Percentiles rank a stretch among this genome's conserved stretches.
Evolutionary conservation across 2,113 vertebrate genomes (phyloP).

Genomic region (Corvus hawaiiensis): DNA sequence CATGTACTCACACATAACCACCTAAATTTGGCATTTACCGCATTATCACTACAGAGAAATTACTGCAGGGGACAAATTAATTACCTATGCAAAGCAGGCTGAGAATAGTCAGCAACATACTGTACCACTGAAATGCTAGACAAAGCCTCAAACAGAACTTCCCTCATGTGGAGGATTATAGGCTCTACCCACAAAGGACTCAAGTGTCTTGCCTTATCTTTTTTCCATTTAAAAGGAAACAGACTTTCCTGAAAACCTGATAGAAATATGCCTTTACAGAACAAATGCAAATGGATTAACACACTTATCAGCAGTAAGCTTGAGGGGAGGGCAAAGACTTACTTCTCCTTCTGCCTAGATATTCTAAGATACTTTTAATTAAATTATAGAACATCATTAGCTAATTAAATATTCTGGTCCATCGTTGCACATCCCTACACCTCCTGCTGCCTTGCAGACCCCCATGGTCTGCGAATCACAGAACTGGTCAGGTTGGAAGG

Average conservation of each 20-base stretch:
- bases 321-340: conserved; percentile 2
- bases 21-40: neutral
- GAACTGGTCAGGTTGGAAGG: neutral
- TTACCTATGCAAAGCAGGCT: conserved; percentile 54
- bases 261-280: conserved; percentile 17
- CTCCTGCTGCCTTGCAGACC: neutral
- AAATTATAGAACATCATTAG: conserved; percentile 1
- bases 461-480: accelerated
- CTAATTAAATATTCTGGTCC: neutral
- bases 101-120: conserved; percentile 38
- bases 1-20: neutral
- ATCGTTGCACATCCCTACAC: neutral
- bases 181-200: conserved; percentile 36
- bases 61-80: conserved; percentile 53
- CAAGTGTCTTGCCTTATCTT: conserved; percentile 34
- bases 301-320: conserved; percentile 3
- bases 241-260: conserved; percentile 25
- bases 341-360: neutral
- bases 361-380: neutral
- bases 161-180: conserved; percentile 14
- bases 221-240: conserved; percentile 31
- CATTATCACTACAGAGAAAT: conserved; percentile 5
- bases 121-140: conserved; percentile 3
- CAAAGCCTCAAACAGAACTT: conserved; percentile 46
- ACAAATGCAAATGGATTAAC: conserved; percentile 13